These are phyloP conservation scores for Nematopogon swammerdamellus DNA, from an alignment of 2,888 invertebrate genomes.

Conservation along the genomic window DNA sequence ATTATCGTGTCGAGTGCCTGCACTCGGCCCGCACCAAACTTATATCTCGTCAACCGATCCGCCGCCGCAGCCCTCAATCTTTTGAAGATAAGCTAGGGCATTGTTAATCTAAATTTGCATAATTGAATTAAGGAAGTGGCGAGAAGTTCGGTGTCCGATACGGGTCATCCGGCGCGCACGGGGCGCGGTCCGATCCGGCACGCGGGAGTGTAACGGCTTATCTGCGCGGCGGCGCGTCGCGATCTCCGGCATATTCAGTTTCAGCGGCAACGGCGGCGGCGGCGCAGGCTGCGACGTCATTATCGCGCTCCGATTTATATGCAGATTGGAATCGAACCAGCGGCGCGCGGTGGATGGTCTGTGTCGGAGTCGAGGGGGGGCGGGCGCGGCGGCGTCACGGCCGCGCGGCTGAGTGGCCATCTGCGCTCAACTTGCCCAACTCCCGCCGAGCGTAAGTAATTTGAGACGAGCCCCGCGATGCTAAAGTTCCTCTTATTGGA, in stretches of 20 bases:
- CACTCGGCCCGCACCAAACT: too few relatives aligned
- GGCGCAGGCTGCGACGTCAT: slow-evolving; percentile 48
- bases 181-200: too few relatives aligned
- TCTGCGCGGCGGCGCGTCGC: slow-evolving; percentile 44
- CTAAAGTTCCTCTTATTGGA: slow-evolving; percentile 9
- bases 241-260: slow-evolving; percentile 48
- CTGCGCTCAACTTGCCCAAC: background rate
- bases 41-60: background rate
- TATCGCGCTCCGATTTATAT: slow-evolving; percentile 57
- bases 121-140: slow-evolving; percentile 33
- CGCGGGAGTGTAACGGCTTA: slow-evolving; percentile 31
- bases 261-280: too few relatives aligned
- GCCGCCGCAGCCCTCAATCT: background rate
- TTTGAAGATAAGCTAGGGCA: background rate
- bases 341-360: slow-evolving; percentile 14
- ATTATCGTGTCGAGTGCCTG: too few relatives aligned
- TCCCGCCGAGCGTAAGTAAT: slow-evolving; percentile 2
- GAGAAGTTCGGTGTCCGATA: slow-evolving; percentile 47
- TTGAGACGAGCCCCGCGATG: slow-evolving; percentile 5
- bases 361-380: background rate
- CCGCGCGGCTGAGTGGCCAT: slow-evolving; percentile 2
- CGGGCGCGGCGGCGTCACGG: slow-evolving; percentile 9
- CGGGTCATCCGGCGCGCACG: slow-evolving; percentile 44
- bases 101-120: slow-evolving; percentile 36
- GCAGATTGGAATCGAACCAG: slow-evolving; percentile 41